phyloP scores from a whole-genome alignment of 2,888 invertebrate genomes.

The Lissonota sp. region DNA sequence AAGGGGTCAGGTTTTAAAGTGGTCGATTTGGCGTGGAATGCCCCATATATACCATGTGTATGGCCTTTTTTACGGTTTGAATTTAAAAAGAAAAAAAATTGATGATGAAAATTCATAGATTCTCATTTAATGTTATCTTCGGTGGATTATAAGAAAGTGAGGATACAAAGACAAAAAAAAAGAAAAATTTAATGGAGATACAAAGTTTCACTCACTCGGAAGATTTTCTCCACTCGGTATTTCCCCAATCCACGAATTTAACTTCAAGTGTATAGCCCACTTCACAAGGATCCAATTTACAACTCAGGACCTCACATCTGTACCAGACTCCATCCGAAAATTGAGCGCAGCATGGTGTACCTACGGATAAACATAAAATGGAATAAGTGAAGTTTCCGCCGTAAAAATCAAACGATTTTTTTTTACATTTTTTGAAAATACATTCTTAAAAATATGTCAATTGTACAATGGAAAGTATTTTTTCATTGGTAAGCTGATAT shows the following conservation, averaged over 20 bases:
- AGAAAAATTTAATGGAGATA: conserved; percentile 14
- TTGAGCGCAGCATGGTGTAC: conserved; percentile 87
- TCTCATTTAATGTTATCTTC: too few relatives aligned
- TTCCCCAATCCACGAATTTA: conserved; percentile 91
- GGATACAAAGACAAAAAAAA: conserved; percentile 8
- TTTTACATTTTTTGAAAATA: not conserved
- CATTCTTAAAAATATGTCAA: too few relatives aligned
- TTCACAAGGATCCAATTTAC: conserved; percentile 79
- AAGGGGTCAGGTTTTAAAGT: too few relatives aligned
- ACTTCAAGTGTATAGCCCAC: conserved; percentile 85
- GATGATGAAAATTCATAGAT: conserved; percentile 10
- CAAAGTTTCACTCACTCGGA: conserved; percentile 64
- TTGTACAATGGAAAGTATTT: too few relatives aligned
- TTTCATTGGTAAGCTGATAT: too few relatives aligned
- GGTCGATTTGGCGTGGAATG: too few relatives aligned
- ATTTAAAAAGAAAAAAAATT: not conserved
- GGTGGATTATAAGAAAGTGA: not conserved
- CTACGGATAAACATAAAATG: conserved; percentile 75
- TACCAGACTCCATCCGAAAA: conserved; percentile 89
- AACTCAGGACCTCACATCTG: conserved; percentile 87
- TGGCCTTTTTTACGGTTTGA: not conserved
- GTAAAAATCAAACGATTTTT: too few relatives aligned
- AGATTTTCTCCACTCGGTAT: conserved; percentile 83
- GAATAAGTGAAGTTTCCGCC: too few relatives aligned
- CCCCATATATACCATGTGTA: too few relatives aligned